Conservation (phyloP, 1,140 invertebrate species). For the Dolichoris vasculosae region DNA sequence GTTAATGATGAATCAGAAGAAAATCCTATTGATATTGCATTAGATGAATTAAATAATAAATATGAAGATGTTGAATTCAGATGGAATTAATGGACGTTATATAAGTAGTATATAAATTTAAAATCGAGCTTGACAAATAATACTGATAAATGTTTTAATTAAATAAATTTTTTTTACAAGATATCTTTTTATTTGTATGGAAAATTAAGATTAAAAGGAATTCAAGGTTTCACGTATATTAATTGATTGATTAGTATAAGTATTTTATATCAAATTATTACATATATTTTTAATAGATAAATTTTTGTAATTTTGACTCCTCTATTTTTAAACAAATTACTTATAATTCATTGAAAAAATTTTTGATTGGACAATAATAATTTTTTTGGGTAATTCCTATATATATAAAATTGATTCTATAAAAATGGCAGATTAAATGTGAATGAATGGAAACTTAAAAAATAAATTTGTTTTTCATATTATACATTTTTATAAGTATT, state of each 20-base stretch:
- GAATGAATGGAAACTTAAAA: neutral
- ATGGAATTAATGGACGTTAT: conserved; percentile 50
- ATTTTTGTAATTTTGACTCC: conserved; percentile 34
- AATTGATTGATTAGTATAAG: conserved; percentile 35
- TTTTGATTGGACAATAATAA: neutral
- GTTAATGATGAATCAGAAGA: conserved; percentile 31
- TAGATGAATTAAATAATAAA: conserved; percentile 49
- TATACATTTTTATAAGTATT: neutral
- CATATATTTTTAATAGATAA: conserved; percentile 26
- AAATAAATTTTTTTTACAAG: conserved; percentile 39
- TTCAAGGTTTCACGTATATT: conserved; percentile 33
- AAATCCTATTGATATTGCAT: conserved; percentile 42
- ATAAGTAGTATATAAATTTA: conserved; percentile 12
- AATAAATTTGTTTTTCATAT: neutral
- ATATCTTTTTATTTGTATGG: conserved; percentile 24
- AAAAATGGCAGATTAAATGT: neutral
- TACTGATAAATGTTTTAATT: conserved; percentile 35
- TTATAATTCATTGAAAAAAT: neutral
- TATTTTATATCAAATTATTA: conserved; percentile 13
- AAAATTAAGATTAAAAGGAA: conserved; percentile 35
- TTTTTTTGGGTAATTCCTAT: neutral
- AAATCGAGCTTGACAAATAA: conserved; percentile 39
- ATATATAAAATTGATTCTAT: neutral
- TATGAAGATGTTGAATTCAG: conserved; percentile 46
- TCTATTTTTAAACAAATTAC: conserved; percentile 36